Base-by-base conservation (phyloP, 2,888 invertebrate genomes). In the Ypsolopha sequella region DNA sequence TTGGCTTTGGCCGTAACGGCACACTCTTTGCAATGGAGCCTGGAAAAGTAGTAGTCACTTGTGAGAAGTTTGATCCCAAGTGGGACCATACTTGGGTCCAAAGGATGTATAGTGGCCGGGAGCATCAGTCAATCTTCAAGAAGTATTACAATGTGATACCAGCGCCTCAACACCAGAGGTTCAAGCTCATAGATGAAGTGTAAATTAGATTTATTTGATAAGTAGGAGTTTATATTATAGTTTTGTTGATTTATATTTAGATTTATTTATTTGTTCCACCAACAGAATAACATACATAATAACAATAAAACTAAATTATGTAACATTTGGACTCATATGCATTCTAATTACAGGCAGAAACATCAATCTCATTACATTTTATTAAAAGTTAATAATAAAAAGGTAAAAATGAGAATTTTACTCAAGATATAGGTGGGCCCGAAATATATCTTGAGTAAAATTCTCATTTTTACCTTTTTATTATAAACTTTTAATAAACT, bases 121-220 rank as follows among this genome's bases (percentile, higher is more conserved):
- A 91, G 62, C 80, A 89, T 1, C 89, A 90, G 59, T 87, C 84
- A 1, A 92, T 95, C 57, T 91, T 91, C 63, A 97, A 96, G 71
- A 95, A 95, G 66, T 95, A 95, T 70, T 94, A 91, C 60, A 93
- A 97, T 84, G 89, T 97, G 39, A 88, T 97, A 60, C 92, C 96
- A 0, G 85, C 91, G 54, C 90, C 91, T 34, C 92, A 95, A 58
- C 94, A 95, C 68, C 89, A 91, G 52, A 89, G 91, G 60, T 97
- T 97, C 70, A 93, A 91, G 66, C 82, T 95, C 49, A 80, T 95
- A 41, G 91, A 94, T 70, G 89, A 91, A 75, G 74, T 94, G 53
- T 95, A 88, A 75, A 65, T 56, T 36, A 36, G 24, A 33, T 39
- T 24, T 41, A 46, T 14, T 51, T 48, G 14, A 46, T 48, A 43